Evolutionary conservation across 2,888 invertebrate species (phyloP), one percentile per base, ranked within the genome.

Genomic region (Aplocera efformata): DNA sequence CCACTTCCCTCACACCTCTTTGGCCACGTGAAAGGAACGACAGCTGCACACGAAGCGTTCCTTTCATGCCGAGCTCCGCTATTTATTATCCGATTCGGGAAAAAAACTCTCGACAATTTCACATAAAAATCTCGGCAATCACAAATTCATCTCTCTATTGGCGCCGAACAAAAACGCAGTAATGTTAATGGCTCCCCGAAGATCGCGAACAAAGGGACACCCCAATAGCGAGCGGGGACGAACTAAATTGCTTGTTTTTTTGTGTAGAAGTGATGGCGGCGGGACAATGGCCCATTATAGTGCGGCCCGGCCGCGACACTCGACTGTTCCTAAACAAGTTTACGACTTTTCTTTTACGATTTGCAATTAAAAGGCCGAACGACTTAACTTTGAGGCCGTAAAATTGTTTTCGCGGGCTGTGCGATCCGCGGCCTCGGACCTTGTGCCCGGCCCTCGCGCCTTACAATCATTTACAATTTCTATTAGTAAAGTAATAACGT

Each of bases 191-290:
- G 67, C 56, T 60, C 63, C 65, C 68, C 56, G 60, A 62, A 64
- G 65, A 56, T 58, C 56, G 58, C 56, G 60, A 65, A 74, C 68
- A 72, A 76, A 69, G 60, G 67, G 52, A 50, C 60, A 58, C 69
- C 69, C 71, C 65, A 58, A 59, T 58, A 52, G 40, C 37, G 48
- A 38, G 31, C 51, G 46, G 52, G 53, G 53, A 53, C 57, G 53
- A 41, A 62, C 58, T 60, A 63, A 70, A 67, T 69, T 67, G 68
- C 60, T 70, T 66, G 66, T 70, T 73, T 74, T n/a, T 73, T 74
- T 72, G 66, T 64, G 58, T 56, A 49, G 57, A 60, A 57, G 54
- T 47, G 49, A 50, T 43, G 42, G 53, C 52, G 42, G 33, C 40
- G 25, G 32, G 48, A 64, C 67, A 62, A 64, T 63, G 50, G 60